Base-by-base conservation (phyloP, 2,113 vertebrate species). In the Megaceryle maxima region DNA sequence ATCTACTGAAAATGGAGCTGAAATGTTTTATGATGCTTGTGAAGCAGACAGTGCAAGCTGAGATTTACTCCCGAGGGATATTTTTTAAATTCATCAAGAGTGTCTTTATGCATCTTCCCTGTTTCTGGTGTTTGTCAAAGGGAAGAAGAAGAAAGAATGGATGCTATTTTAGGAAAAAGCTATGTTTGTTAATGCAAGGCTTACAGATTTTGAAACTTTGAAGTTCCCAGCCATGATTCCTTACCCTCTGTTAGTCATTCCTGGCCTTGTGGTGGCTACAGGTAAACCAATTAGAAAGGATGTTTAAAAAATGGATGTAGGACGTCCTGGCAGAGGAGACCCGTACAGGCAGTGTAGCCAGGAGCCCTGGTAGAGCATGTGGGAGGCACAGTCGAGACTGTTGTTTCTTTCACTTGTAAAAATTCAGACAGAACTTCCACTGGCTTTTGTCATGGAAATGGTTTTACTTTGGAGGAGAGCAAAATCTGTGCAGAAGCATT, bases 301-400 rank as follows among this genome's bases (percentile, higher is more conserved):
- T 70, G 35, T 67, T 79, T 88, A 24, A 12, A 51, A 59, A 72
- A 73, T 16, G 25, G 29, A n/a, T 1, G 0, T 3, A 14, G 13
- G 1, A 3, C 9, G 53, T 57, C 24, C 13, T 57, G 21, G 10
- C 18, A 41, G 31, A 55, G 50, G 39, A 74, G 31, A 16, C 0
- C 0, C 1, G 0, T 43, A n/a, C 33, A 43, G 51, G 29, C 48
- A 35, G 20, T 4, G 16, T 35, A 66, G 39, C n/a, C 44, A 55
- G 35, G 37, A 94, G 20, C 35, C 21, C 41, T 55, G 63, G 72
- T 46, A 63, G 37, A 70, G 51, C 10, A 13, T 2, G 4, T 29
- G 13, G 59, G 68, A 69, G 10, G 3, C 6, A 10, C 37, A 29
- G 1, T 17, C 1, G 1, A 59, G 66, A 12, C 37, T 16, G 33